phyloP scores from a whole-genome alignment of 1,140 invertebrate species.

The Hylaeus volcanicus region DNA sequence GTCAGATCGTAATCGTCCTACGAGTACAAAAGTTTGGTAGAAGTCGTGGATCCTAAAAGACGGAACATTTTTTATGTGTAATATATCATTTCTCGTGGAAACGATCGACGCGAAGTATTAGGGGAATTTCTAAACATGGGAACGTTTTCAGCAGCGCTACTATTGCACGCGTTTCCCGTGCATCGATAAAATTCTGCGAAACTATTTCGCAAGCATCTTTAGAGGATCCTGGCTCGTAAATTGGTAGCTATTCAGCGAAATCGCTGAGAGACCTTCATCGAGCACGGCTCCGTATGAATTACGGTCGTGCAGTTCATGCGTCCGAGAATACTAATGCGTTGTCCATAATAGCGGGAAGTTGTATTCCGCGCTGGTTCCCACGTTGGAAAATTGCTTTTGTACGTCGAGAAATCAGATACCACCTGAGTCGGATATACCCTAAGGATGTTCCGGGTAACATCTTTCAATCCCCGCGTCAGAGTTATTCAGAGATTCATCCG shows the following conservation, averaged over 20 bases:
- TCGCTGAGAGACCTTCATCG: slow-evolving; percentile 23
- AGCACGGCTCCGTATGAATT: slow-evolving; percentile 16
- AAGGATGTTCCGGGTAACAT: neutral
- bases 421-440: neutral
- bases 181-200: slow-evolving; percentile 26
- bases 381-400: slow-evolving; percentile 3
- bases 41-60: too few relatives aligned
- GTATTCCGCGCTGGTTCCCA: neutral
- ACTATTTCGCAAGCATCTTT: slow-evolving; percentile 29
- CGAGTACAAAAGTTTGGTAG: too few relatives aligned
- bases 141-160: too few relatives aligned
- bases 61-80: too few relatives aligned
- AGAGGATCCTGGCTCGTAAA: neutral
- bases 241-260: slow-evolving; percentile 14
- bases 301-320: slow-evolving; percentile 20
- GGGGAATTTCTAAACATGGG: slow-evolving; percentile 6
- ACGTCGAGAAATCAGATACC: slow-evolving; percentile 10
- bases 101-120: too few relatives aligned
- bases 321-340: slow-evolving; percentile 8
- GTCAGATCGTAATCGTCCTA: too few relatives aligned
- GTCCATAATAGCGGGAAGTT: neutral
- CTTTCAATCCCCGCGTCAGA: neutral
- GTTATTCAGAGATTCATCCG: neutral
- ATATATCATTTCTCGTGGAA: too few relatives aligned
- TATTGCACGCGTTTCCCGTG: slow-evolving; percentile 18